These are phyloP conservation scores for Aplysina aerophoba DNA, from an alignment of 37 sponge, comb jelly and placozoan species.

Conservation along the genomic window DNA sequence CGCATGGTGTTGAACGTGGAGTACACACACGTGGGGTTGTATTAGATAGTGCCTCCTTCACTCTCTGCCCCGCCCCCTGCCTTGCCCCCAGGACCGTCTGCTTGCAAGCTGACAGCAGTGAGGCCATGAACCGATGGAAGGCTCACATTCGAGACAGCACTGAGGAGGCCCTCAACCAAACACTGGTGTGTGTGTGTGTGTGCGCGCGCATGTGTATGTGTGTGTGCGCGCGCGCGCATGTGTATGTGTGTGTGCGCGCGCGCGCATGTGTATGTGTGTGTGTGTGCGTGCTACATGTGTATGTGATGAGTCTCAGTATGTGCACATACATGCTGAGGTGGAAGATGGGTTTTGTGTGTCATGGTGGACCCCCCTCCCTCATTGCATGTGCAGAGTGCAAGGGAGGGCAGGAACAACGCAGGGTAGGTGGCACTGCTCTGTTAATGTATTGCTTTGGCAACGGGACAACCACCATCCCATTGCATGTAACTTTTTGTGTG, in stretches of 20 bases:
- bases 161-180: conserved; percentile 45
- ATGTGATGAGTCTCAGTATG: not conserved
- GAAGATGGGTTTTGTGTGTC: too few relatives aligned
- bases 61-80: not conserved
- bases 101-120: conserved; percentile 78
- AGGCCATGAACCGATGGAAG: conserved; percentile 63
- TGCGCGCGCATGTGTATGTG: conserved; percentile 11
- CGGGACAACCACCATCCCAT: too few relatives aligned
- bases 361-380: too few relatives aligned
- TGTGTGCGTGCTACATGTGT: not conserved
- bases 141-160: conserved; percentile 50
- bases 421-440: too few relatives aligned
- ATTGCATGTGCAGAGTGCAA: not conserved
- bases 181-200: not conserved
- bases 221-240: conserved; percentile 4
- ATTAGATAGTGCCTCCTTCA: too few relatives aligned
- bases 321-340: not conserved
- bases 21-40: too few relatives aligned
- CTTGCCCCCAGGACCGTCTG: conserved; percentile 37
- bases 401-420: not conserved
- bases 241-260: conserved; percentile 1
- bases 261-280: not conserved
- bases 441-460: too few relatives aligned
- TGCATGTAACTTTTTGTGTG: not conserved
- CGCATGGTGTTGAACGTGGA: too few relatives aligned